phyloP scores from a whole-genome alignment of 2,113 vertebrate genomes.

The Brevimyrus niger region DNA sequence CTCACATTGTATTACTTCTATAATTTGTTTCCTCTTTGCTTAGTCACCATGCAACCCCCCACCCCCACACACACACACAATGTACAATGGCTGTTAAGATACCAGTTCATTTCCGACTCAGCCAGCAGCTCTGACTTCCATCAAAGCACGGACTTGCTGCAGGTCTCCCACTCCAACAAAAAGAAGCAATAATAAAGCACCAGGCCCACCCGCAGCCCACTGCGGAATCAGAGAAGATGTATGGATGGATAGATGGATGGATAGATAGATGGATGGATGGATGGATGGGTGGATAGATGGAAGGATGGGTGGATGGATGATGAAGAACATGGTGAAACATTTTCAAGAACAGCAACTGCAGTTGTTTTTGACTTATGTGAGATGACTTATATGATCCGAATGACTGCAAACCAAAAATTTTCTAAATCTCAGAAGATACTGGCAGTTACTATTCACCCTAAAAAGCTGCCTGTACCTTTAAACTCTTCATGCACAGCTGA shows the following conservation, averaged over 20 bases:
- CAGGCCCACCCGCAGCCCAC: not conserved
- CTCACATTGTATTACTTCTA: not conserved
- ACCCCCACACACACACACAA: not conserved
- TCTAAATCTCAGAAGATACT: not conserved
- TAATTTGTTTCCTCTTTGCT: not conserved
- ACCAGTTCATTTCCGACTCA: not conserved
- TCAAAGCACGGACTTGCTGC: not conserved
- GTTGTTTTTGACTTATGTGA: not conserved
- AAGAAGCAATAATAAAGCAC: not conserved
- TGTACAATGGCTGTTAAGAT: not conserved
- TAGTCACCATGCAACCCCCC: not conserved
- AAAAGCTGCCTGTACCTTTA: not conserved
- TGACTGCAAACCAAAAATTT: not conserved
- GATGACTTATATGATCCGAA: not conserved
- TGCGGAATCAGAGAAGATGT: not conserved
- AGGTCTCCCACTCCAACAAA: not conserved
- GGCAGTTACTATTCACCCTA: not conserved
- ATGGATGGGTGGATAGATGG: not conserved
- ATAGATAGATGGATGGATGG: not conserved
- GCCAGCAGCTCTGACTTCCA: not conserved
- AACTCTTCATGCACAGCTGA: not conserved
- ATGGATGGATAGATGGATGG: not conserved
- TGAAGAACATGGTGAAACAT: not conserved
- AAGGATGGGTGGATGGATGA: not conserved
- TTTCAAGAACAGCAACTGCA: not conserved